These are phyloP conservation scores for Chloromyia formosa DNA, from an alignment of 2,888 invertebrate species.

Conservation along the genomic window DNA sequence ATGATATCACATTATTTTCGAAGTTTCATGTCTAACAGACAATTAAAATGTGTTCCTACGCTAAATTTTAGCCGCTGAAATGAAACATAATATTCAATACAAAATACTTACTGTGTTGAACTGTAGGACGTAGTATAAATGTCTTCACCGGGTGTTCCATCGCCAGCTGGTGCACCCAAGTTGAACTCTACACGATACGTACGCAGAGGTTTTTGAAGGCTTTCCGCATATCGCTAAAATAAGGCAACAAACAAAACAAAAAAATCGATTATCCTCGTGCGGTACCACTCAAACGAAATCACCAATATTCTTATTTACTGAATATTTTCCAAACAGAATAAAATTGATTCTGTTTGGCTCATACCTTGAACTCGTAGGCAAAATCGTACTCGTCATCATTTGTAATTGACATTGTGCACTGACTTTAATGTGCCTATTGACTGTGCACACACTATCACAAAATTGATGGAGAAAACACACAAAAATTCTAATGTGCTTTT, in stretches of 20 bases:
- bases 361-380: conserved; percentile 74
- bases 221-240: conserved; percentile 64
- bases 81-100: neutral
- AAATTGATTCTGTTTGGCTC: conserved; percentile 53
- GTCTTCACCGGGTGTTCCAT: conserved; percentile 59
- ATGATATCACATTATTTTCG: no score
- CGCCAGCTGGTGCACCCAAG: conserved; percentile 56
- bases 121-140: conserved; percentile 62
- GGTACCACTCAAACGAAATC: neutral
- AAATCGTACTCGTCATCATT: conserved; percentile 70
- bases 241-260: no score
- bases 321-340: conserved; percentile 17
- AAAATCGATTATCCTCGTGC: conserved; percentile 23
- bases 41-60: no score
- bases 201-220: conserved; percentile 63
- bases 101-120: conserved; percentile 63
- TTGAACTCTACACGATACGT: conserved; percentile 64
- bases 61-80: no score
- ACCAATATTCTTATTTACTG: neutral
- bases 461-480: neutral
- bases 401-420: conserved; percentile 28
- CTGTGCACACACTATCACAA: conserved; percentile 31
- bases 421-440: conserved; percentile 18
- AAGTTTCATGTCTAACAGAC: no score
- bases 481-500: neutral